These are phyloP conservation scores for Peucedramus taeniatus DNA, from an alignment of 2,113 vertebrate species.

Conservation along the genomic window DNA sequence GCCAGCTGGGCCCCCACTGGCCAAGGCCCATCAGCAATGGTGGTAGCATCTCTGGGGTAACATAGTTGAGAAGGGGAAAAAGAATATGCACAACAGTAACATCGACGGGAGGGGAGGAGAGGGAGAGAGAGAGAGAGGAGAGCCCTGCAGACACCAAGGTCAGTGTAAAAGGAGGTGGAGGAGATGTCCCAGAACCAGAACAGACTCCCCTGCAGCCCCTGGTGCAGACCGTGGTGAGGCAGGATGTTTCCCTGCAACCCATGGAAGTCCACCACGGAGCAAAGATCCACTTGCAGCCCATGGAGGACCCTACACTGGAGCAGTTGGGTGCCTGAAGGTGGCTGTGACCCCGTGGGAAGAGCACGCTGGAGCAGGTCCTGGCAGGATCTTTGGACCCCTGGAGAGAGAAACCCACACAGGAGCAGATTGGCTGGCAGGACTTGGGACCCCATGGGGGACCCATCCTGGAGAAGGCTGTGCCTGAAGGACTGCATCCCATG, in stretches of 20 bases:
- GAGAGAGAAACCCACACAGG: not conserved
- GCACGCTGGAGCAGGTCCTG: not conserved
- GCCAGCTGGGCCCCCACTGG: fast-evolving
- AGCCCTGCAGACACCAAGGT: not conserved
- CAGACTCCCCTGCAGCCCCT: not conserved
- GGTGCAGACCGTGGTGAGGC: not conserved
- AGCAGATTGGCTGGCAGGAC: not conserved
- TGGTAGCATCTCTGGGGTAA: too few species aligned
- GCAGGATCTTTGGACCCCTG: not conserved
- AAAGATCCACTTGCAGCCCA: not conserved
- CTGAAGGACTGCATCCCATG: not conserved
- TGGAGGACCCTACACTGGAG: not conserved
- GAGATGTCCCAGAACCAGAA: not conserved
- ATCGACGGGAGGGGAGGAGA: not conserved
- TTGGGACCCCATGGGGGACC: not conserved
- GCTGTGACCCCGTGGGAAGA: not conserved
- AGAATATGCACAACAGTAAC: not conserved
- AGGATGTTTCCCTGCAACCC: not conserved
- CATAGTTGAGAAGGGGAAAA: not conserved
- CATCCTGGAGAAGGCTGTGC: too few species aligned
- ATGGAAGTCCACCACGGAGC: not conserved
- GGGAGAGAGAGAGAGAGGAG: not conserved
- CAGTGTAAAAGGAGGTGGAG: not conserved
- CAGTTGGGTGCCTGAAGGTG: not conserved
- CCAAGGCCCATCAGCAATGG: not conserved